These are phyloP conservation scores for Drosophila nikananu DNA, from an alignment of 1,140 invertebrate species.

Conservation along the genomic window DNA sequence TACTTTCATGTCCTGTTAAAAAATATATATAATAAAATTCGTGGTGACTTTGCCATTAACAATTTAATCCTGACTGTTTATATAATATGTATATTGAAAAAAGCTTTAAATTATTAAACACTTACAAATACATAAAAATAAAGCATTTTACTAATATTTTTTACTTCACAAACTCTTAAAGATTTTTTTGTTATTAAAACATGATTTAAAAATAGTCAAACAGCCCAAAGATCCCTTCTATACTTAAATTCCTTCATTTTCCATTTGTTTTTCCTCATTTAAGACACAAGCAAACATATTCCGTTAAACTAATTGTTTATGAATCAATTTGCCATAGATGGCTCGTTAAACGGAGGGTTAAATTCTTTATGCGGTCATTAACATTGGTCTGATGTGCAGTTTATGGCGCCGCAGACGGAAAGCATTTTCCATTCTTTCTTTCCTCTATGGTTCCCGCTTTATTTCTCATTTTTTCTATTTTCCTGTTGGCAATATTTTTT, in stretches of 20 bases:
- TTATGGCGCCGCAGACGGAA: constrained; percentile 41
- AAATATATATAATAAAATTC: neutral
- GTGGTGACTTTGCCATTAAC: no score
- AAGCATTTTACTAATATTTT: no score
- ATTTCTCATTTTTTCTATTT: neutral
- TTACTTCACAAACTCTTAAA: neutral
- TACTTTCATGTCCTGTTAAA: neutral
- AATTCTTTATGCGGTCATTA: constrained; percentile 64
- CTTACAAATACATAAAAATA: no score
- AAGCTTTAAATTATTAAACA: no score
- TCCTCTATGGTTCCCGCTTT: neutral
- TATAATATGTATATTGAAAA: no score
- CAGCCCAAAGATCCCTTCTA: neutral
- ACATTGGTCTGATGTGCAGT: constrained; percentile 58
- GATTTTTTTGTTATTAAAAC: neutral
- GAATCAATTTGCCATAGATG: constrained; percentile 62
- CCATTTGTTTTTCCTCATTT: neutral
- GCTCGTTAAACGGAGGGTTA: constrained; percentile 58
- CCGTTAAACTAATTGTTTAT: constrained; percentile 64
- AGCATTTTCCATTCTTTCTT: constrained; percentile 19
- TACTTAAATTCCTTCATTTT: no score
- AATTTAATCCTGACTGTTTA: no score
- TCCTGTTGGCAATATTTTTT: neutral
- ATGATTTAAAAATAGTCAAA: neutral
- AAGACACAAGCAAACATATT: constrained; percentile 3